Percentiles rank a stretch among this genome's conserved stretches.
Evolutionary conservation across 2,113 vertebrate species (phyloP).

Genomic region (Corydoras maculifer): DNA sequence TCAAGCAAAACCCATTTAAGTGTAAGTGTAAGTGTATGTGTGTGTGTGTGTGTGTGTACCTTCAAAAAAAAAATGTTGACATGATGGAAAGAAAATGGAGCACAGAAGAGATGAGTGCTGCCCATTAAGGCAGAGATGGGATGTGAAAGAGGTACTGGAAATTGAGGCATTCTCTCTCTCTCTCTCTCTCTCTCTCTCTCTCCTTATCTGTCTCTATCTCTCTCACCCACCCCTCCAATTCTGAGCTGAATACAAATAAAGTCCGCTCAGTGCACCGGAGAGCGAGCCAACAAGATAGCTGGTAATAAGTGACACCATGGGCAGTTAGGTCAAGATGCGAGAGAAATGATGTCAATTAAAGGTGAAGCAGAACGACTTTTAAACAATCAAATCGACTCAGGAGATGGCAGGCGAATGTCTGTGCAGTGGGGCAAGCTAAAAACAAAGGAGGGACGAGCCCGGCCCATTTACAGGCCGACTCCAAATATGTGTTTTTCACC

Average conservation of each 20-base stretch:
- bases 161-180: constrained; percentile 44
- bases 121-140: constrained; percentile 56
- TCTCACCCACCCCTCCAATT: constrained; percentile 4
- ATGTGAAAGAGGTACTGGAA: constrained; percentile 49
- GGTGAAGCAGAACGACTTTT: constrained; percentile 70
- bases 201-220: background rate
- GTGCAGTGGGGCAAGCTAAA: constrained; percentile 62
- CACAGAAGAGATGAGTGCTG: constrained; percentile 56
- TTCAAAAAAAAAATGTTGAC: constrained; percentile 43
- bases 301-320: constrained; percentile 56
- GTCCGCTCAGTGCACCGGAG: background rate
- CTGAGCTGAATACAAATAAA: constrained; percentile 31
- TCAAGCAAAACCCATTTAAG: constrained; percentile 31
- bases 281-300: constrained; percentile 25
- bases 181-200: constrained; percentile 22
- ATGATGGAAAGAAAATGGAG: constrained; percentile 44
- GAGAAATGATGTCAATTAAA: constrained; percentile 69
- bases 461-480: constrained; percentile 57
- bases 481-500: constrained; percentile 55
- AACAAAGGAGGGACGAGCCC: constrained; percentile 42
- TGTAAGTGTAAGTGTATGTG: constrained; percentile 37
- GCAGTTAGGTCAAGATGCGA: constrained; percentile 72
- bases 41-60: constrained; percentile 30
- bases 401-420: constrained; percentile 57
- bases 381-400: constrained; percentile 73